Evolutionary conservation across 2,113 vertebrate species (phyloP), one percentile per base, ranked within the genome.

Genomic region (Tragulus kanchil): DNA sequence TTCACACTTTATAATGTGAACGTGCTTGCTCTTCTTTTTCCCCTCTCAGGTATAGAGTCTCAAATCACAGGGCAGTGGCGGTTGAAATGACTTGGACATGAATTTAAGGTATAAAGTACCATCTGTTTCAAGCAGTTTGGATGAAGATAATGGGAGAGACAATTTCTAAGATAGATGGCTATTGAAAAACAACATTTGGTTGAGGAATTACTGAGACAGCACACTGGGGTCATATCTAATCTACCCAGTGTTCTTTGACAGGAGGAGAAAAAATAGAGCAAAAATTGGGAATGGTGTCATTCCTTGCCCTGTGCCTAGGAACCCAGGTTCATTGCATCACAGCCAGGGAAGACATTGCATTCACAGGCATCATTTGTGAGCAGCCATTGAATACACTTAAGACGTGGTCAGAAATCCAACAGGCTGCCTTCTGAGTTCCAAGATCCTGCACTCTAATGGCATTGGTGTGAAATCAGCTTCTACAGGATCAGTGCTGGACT

Each of bases 61-160:
- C 94, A 97, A 81, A 96, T 89, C 91, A 91, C 54, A 94, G 93
- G 95, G 73, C 85, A 97, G 82, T 71, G 21, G 78, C 26, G 2
- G 59, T 14, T 90, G 89, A 94, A 96, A 97, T 92, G 95, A 96
- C 62, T 75, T 96, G 75, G 85, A 65, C 42, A 42, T 90, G 79
- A 96, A 93, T 95, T 92, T 91, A 92, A 93, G 75, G 86, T 94
- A 85, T 92, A 94, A 97, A 97, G 64, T 52, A 36, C 97, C 89
- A 98, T 97, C 96, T 97, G 95, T 94, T 96, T 97, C 86, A 86
- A 91, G 86, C 83, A 84, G 89, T 95, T 96, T 94, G 86, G 59
- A 73, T 58, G 89, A 83, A 94, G 86, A 96, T 97, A 93, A 97
- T 87, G 89, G 89, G 89, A 90, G 50, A 96, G 73, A 91, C 61